Evolutionary conservation across 1,140 invertebrate genomes (phyloP).

Genomic region (Drosophila tropicalis): DNA sequence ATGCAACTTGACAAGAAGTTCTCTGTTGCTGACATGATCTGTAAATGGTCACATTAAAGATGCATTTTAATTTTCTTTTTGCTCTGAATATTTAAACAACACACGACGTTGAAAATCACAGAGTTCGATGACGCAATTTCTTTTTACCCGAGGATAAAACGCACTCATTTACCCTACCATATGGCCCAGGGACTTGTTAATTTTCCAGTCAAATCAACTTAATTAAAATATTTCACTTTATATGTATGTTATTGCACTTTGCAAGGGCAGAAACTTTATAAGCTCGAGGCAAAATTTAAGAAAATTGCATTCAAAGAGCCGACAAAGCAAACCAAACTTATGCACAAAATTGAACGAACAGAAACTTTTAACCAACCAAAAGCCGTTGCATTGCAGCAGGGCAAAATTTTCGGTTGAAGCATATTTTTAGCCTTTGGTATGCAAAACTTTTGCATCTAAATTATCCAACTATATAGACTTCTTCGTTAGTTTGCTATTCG

Average conservation of each 20-base stretch:
- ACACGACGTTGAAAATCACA: neutral
- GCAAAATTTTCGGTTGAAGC: slow-evolving; percentile 3
- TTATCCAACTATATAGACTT: neutral
- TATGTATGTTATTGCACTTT: neutral
- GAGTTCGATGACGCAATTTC: neutral
- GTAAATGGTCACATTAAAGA: neutral
- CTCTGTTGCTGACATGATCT: slow-evolving; percentile 4
- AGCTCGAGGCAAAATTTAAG: slow-evolving; percentile 22
- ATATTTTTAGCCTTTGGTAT: slow-evolving; percentile 30
- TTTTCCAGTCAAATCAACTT: slow-evolving; percentile 28
- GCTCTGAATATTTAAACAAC: neutral
- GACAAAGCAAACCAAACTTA: slow-evolving; percentile 21
- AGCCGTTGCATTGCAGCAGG: slow-evolving; percentile 22
- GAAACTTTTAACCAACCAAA: neutral
- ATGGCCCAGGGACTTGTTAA: neutral
- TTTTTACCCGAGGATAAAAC: neutral
- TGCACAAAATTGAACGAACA: slow-evolving; percentile 1
- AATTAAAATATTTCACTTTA: slow-evolving; percentile 24
- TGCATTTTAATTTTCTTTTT: neutral
- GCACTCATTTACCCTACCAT: neutral
- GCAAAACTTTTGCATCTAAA: slow-evolving; percentile 26
- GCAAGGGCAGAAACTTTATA: neutral
- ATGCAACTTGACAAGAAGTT: slow-evolving; percentile 23
- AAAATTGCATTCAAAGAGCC: neutral
- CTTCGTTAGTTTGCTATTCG: no score